Evolutionary conservation across 2,888 invertebrate species (phyloP), one percentile per base, ranked within the genome.

Genomic region (Dryobota labecula): DNA sequence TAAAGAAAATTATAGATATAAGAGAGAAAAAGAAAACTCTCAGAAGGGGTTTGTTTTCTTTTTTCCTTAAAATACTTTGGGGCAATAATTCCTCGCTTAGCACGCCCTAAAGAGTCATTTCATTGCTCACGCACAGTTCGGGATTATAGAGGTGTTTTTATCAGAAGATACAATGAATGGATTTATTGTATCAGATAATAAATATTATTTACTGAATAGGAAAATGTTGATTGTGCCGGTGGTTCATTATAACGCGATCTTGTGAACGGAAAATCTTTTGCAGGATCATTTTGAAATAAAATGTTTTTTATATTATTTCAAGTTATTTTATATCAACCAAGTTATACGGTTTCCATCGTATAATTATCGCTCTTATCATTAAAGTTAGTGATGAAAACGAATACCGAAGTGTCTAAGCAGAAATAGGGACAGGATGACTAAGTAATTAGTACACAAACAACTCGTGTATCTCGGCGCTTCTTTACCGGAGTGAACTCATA

Each of bases 41-140:
- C 75, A 73, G 66, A 88, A 86, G 86, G 86, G 86, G 86, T 89
- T 90, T 90, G 87, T 89, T 90, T 88, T 83, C 85, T 87, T 84
- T 90, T 91, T 90, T 90, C 90, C 89, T 90, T 90, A 87, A 91
- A 92, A 91, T 91, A 90, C 89, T 88, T 88, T 80, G 77, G 86
- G 81, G 90, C 86, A 91, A 92, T 93, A 92, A 91, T 91, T 93
- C 92, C 87, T 85, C 90, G 86, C 87, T 91, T 86, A 94, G 91
- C 89, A 90, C 90, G 88, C 94, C 92, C 93, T 85, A 80, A 89
- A 91, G 93, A 92, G 90, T 90, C 89, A 89, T 94, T 92, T 89
- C 80, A 88, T 88, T 88, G 81, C 85, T 90, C 90, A 89, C 89
- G 90, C 87, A 86, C 87, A 87, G 82, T 87, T 88, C 82, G 80